Base-by-base conservation (phyloP, 1,140 invertebrate genomes). In the Elymnias hypermnestra region DNA sequence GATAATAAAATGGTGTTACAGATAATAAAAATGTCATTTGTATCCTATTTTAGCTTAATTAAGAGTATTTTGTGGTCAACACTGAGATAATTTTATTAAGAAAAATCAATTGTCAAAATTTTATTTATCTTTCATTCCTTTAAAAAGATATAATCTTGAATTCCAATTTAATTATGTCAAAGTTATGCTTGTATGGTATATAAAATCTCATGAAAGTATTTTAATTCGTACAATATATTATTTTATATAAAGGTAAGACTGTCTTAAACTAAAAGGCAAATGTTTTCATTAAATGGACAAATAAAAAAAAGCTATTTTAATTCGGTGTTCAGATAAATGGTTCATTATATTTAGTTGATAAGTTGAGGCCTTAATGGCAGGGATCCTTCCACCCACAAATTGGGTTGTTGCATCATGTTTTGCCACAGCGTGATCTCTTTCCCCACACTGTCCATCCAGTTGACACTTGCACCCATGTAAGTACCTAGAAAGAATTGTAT, bases 301-400 rank as follows among this genome's bases (percentile, higher is more conserved):
- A n/a, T n/a, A n/a, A n/a, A 25, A 2, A 25, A 25, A 2, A 25
- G 23, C 23, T 25, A 8, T 25, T 25, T 39, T 26, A 39, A 25
- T 39, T 39, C 37, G 37, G 37, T 39, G 37, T 39, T 15, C 37
- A 39, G 6, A 39, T 12, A 28, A 35, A 15, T 2, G 8, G 37
- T 2, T 14, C 17, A 21, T 9, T 23, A 13, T 26, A 13, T 58
- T 70, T 71, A 89, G 73, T 91, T 89, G 63, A 92, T 92, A 25
- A 95, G 87, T 48, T 92, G 92, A 29, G 95, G 91, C 59, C 96
- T 87, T n/a, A 98, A 87, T 0, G 93, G 91, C 10, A 98, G 85
- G 41, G 93, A 94, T 35, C 95, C 95, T 83, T 98, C 96, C 5
- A 98, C 95, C 97, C 97, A 99, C 72, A 96, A 94, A 75, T 97